Evolutionary conservation across 2,113 vertebrate genomes (phyloP).

Genomic region (Dipodomys merriami): DNA sequence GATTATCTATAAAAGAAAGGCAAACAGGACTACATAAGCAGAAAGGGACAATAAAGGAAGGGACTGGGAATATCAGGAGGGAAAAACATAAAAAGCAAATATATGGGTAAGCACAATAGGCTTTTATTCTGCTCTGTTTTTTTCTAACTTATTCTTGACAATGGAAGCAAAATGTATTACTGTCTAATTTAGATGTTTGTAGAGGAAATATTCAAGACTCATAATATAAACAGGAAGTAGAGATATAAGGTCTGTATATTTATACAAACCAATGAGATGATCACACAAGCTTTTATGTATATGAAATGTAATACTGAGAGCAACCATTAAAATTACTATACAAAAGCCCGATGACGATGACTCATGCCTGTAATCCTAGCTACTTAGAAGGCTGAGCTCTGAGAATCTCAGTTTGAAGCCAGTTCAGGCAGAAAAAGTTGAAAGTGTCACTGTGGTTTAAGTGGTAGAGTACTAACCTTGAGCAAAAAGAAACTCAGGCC

Average conservation of each 20-base stretch:
- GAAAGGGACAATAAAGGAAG: not conserved
- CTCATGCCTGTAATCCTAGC: too few relatives aligned
- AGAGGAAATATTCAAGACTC: not conserved
- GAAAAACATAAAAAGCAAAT: not conserved
- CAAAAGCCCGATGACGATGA: not conserved
- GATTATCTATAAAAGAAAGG: not conserved
- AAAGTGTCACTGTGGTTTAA: too few relatives aligned
- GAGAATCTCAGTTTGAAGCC: too few relatives aligned
- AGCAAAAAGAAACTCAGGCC: too few relatives aligned
- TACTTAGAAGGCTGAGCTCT: too few relatives aligned
- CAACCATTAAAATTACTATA: not conserved
- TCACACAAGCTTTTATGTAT: not conserved
- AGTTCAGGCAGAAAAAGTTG: too few relatives aligned
- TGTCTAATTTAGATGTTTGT: not conserved
- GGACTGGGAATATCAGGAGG: not conserved
- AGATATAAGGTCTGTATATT: not conserved
- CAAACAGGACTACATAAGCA: not conserved
- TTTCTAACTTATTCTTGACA: constrained; percentile 1
- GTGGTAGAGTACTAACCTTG: too few relatives aligned
- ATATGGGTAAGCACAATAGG: not conserved
- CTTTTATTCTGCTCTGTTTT: not conserved
- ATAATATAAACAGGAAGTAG: not conserved
- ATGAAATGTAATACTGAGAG: not conserved
- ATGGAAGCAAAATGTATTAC: not conserved
- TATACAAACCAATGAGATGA: not conserved